phyloP scores from a whole-genome alignment of 1,140 invertebrate genomes.

The Lepidostoma basale region DNA sequence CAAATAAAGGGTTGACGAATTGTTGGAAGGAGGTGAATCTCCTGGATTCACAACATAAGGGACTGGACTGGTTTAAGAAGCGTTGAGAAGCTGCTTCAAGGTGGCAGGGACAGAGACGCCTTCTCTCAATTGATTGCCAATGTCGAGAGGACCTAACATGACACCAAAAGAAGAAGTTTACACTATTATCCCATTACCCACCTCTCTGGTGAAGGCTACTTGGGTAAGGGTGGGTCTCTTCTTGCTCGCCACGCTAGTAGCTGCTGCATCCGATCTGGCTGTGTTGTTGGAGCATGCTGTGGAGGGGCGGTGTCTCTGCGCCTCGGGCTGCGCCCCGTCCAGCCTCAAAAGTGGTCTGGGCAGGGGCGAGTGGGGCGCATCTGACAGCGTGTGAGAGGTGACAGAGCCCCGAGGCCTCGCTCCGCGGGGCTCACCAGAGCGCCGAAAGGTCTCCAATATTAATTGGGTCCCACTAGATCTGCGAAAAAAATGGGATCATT shows the following conservation, averaged over 20 bases:
- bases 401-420: constrained; percentile 50
- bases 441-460: constrained; percentile 78
- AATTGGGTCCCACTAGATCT: constrained; percentile 72
- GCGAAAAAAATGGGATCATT: constrained; percentile 47
- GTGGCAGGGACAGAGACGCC: too few relatives aligned
- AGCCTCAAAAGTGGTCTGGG: constrained; percentile 48
- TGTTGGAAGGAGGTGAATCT: too few relatives aligned
- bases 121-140: too few relatives aligned
- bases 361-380: constrained; percentile 45
- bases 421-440: constrained; percentile 53
- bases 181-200: constrained; percentile 75
- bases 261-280: constrained; percentile 43
- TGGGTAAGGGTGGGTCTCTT: constrained; percentile 73
- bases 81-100: too few relatives aligned
- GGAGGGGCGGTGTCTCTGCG: constrained; percentile 53
- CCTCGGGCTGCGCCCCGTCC: constrained; percentile 34
- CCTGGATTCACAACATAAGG: too few relatives aligned
- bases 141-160: too few relatives aligned
- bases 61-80: too few relatives aligned
- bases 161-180: constrained; percentile 45
- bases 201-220: constrained; percentile 84
- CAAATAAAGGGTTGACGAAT: too few relatives aligned
- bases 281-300: constrained; percentile 59
- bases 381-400: constrained; percentile 50
- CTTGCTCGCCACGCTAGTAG: constrained; percentile 60